Evolutionary conservation across 1,140 invertebrate genomes (phyloP), one percentile per base, ranked within the genome.

Genomic region (Bombus superbus): DNA sequence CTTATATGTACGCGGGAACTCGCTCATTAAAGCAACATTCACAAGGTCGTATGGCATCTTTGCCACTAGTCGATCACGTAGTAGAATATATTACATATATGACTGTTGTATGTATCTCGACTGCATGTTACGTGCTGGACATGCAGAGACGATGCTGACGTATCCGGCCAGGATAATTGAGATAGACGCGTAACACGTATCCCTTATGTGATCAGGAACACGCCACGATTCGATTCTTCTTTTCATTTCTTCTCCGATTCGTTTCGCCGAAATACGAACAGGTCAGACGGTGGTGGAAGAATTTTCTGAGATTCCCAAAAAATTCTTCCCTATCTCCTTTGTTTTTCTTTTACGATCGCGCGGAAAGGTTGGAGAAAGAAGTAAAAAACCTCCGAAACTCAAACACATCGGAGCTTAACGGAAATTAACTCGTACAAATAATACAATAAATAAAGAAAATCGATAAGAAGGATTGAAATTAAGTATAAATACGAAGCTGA

Each of bases 1-100:
- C 11, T 72, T 42, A 13, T 40, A 40, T 28, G 35, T 25, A 68
- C 66, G 15, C n/a, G 15, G 40, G 9, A 35, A 68, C 35, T 53
- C 72, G 86, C 72, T 92, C 90, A 91, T 92, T 91, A 92, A 92
- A 88, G 86, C 47, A 59, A 87, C 85, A 92, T 92, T 92, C 91
- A 92, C 88, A 83, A 83, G 80, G 71, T 81, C 81, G 85, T 78
- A 85, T 83, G 74, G 62, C 40, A 64, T 76, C 72, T 85, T 71
- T 72, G 53, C 62, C 42, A 90, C 64, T 81, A 78, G 83, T 28
- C 80, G 75, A 90, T 88, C 88, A 86, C 89, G 89, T 89, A 76
- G 38, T 62, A 42, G 88, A 89, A 89, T 89, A 89, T 64, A 89
- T 89, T 89, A 89, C 47, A 22, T 18, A 53, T 86, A 76, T 78